phyloP scores from a whole-genome alignment of 92 coral and sea anemone genomes.

The Zoanthus solanderi region DNA sequence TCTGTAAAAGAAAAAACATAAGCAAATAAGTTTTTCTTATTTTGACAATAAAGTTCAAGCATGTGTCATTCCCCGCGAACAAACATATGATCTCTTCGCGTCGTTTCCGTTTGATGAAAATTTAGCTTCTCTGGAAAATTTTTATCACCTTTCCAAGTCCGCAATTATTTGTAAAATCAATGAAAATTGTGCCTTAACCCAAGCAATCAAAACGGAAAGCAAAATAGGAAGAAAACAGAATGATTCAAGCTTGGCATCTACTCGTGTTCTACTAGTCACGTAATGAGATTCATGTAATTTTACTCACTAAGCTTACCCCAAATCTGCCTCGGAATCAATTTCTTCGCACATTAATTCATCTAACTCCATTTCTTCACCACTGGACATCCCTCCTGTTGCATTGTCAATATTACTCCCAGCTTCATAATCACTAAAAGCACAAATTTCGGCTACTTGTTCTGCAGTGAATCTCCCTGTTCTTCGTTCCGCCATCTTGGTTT shows the following conservation, averaged over 20 bases:
- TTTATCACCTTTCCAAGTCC: neutral
- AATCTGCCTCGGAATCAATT: conserved; percentile 4
- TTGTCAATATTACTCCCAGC: neutral
- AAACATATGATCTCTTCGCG: conserved; percentile 25
- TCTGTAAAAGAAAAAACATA: neutral
- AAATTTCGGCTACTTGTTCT: conserved; percentile 30
- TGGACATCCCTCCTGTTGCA: neutral
- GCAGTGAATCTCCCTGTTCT: conserved; percentile 3
- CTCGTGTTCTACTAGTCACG: neutral
- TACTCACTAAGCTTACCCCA: neutral
- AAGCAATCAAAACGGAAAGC: neutral
- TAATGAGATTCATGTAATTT: neutral
- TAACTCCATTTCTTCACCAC: neutral
- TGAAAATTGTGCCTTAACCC: neutral
- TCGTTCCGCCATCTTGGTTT: conserved; percentile 17
- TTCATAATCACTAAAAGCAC: conserved; percentile 8
- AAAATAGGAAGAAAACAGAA: neutral
- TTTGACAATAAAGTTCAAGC: conserved; percentile 14
- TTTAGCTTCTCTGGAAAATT: neutral
- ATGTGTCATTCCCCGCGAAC: neutral
- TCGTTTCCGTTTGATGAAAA: neutral
- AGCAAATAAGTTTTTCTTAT: neutral
- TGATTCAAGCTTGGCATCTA: conserved; percentile 1
- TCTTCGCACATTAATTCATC: neutral
- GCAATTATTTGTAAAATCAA: neutral